A percentile compares a stretch with the other conserved stretches of the same genome.
Evolutionary conservation across 1,140 invertebrate genomes (phyloP).

Genomic region (Zaprionus tsacasi): DNA sequence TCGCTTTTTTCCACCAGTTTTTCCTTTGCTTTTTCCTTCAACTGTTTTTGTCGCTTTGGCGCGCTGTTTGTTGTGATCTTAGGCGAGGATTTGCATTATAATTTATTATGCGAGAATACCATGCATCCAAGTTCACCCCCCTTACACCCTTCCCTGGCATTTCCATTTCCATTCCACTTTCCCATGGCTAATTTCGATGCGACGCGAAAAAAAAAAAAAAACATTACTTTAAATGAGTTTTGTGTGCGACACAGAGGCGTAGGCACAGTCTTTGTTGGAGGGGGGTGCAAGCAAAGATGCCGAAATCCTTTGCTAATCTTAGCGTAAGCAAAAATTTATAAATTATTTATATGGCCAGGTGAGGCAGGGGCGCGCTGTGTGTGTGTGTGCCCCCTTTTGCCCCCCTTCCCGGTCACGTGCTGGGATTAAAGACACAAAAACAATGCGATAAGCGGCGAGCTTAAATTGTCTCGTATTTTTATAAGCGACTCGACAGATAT

Average conservation of each 20-base stretch:
- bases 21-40: too few species aligned
- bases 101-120: constrained; percentile 69
- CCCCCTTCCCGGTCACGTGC: constrained; percentile 21
- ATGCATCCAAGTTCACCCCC: constrained; percentile 47
- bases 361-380: not conserved
- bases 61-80: constrained; percentile 63
- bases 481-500: constrained; percentile 27
- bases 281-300: constrained; percentile 20
- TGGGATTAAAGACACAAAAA: constrained; percentile 42
- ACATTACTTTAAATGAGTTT: constrained; percentile 69
- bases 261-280: not conserved
- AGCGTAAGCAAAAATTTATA: constrained; percentile 56
- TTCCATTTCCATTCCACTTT: constrained; percentile 3
- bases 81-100: constrained; percentile 72
- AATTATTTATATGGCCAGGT: constrained; percentile 55
- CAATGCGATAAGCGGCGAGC: constrained; percentile 15
- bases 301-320: constrained; percentile 60
- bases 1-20: not conserved
- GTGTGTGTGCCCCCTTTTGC: not conserved
- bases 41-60: constrained; percentile 8
- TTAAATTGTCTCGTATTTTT: constrained; percentile 70
- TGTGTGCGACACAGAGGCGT: not conserved
- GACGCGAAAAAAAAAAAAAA: constrained; percentile 61
- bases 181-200: constrained; percentile 71
- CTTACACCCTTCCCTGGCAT: not conserved